These are phyloP conservation scores for Macropodus opercularis DNA, from an alignment of 2,797 vertebrate genomes.

Conservation along the genomic window DNA sequence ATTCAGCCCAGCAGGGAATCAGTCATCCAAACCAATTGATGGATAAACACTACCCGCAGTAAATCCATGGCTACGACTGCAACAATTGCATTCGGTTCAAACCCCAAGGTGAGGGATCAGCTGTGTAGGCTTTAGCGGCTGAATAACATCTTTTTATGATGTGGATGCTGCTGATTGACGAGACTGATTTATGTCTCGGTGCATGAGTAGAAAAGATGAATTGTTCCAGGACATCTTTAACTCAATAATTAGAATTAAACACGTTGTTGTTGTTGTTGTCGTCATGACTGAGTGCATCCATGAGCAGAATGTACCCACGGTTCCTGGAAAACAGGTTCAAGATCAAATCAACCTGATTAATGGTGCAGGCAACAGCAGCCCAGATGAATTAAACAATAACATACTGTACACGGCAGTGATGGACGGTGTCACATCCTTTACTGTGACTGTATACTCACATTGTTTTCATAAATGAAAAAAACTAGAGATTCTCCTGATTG, in stretches of 20 bases:
- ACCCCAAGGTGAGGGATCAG: slow-evolving; percentile 61
- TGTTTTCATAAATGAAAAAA: too few species aligned
- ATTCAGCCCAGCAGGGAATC: slow-evolving; percentile 35
- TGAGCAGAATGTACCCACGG: slow-evolving; percentile 12
- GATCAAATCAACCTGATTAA: slow-evolving; percentile 46
- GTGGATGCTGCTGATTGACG: slow-evolving; percentile 44
- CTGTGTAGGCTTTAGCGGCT: slow-evolving; percentile 45
- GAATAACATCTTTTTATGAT: slow-evolving; percentile 51
- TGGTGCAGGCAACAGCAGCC: slow-evolving; percentile 20
- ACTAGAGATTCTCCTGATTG: too few species aligned
- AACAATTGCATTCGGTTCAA: slow-evolving; percentile 50
- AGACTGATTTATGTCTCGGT: slow-evolving; percentile 16
- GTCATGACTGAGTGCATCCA: slow-evolving; percentile 34
- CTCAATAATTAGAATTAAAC: slow-evolving; percentile 23
- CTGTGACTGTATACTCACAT: too few species aligned
- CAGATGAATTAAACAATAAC: slow-evolving; percentile 3
- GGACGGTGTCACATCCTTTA: not conserved
- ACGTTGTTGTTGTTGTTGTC: slow-evolving; percentile 21
- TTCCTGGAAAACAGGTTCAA: slow-evolving; percentile 28
- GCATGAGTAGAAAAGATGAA: slow-evolving; percentile 13
- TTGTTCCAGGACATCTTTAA: slow-evolving; percentile 27
- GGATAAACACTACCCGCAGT: slow-evolving; percentile 56
- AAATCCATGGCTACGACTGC: slow-evolving; percentile 44
- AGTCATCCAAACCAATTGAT: slow-evolving; percentile 59
- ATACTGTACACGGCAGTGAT: not conserved